Percentiles rank a stretch among this genome's conserved stretches.
Evolutionary conservation across 2,113 vertebrate species (phyloP).

Genomic region (Zosterops hypoxanthus): DNA sequence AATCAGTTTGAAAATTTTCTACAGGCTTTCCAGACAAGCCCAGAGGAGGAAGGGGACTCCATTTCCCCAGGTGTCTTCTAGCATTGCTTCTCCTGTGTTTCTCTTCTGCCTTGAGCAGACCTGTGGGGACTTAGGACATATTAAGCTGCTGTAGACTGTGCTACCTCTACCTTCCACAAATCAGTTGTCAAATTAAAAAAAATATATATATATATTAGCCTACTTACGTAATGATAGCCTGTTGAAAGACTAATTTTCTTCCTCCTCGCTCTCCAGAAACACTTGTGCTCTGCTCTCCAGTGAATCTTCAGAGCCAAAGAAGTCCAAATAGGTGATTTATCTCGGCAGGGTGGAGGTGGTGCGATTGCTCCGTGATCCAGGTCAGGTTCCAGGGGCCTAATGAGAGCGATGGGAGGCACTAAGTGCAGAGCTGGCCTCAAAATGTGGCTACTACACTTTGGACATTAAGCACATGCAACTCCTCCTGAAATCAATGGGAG

Average conservation of each 20-base stretch:
- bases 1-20: background rate
- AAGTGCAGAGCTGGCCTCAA: background rate
- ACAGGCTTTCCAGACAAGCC: background rate
- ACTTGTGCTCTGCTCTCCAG: conserved; percentile 17
- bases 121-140: background rate
- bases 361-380: conserved; percentile 11
- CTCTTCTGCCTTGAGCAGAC: background rate
- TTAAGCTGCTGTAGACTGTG: background rate
- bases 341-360: background rate
- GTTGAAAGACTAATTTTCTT: conserved; percentile 38
- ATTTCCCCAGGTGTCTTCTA: background rate
- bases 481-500: conserved; percentile 33
- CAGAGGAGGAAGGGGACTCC: background rate
- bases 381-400: conserved; percentile 40
- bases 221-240: background rate
- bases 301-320: conserved; percentile 37
- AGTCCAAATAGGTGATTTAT: conserved; percentile 48
- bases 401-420: conserved; percentile 17
- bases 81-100: background rate
- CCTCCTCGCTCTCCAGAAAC: background rate
- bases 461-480: background rate
- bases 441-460: background rate
- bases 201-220: background rate
- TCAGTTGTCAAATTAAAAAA: background rate
- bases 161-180: background rate